phyloP scores from a whole-genome alignment of 2,888 invertebrate species.

The Patella ulyssiponensis region DNA sequence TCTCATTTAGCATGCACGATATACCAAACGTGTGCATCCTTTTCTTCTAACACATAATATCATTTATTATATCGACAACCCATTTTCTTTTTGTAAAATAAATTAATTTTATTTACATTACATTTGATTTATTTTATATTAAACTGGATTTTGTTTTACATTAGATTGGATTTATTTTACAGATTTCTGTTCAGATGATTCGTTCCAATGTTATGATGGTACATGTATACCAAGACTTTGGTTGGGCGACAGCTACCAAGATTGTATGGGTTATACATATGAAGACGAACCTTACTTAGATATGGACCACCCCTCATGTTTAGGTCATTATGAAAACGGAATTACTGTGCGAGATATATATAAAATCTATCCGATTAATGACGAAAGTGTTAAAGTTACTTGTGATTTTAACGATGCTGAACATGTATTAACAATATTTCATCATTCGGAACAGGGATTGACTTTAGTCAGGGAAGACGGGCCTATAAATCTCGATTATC shows the following conservation, averaged over 20 bases:
- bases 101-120: too few relatives aligned
- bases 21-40: too few relatives aligned
- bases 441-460: not conserved
- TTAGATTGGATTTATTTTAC: not conserved
- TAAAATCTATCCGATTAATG: not conserved
- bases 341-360: not conserved
- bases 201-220: slow-evolving; percentile 23
- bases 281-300: slow-evolving; percentile 12
- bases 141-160: too few relatives aligned
- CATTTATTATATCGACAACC: too few relatives aligned
- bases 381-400: too few relatives aligned
- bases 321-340: slow-evolving; percentile 2
- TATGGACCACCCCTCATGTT: not conserved
- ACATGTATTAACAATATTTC: not conserved
- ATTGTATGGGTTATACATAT: slow-evolving; percentile 8
- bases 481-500: too few relatives aligned
- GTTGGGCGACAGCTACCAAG: slow-evolving; percentile 12
- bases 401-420: not conserved
- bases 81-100: too few relatives aligned
- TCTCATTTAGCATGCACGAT: too few relatives aligned
- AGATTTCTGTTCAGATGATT: slow-evolving; percentile 11
- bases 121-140: too few relatives aligned
- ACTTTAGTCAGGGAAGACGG: not conserved
- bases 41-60: too few relatives aligned
- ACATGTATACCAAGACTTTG: slow-evolving; percentile 4